Base-by-base conservation (phyloP, 2,888 invertebrate genomes). In the Drosophila quasianomalipes region DNA sequence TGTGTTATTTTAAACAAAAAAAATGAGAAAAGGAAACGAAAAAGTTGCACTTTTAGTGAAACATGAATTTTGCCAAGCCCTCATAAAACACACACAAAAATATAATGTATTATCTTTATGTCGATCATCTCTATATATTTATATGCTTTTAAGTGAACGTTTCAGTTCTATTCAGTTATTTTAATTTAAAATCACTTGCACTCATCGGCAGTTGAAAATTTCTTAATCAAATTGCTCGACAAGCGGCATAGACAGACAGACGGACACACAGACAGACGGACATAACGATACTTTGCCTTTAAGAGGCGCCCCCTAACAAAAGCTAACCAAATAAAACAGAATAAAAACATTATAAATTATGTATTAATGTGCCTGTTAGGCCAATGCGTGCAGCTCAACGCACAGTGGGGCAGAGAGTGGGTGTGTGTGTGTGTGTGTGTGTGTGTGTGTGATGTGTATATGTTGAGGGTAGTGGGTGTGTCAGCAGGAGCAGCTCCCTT, bases 281-380 rank as follows among this genome's bases (percentile, higher is more conserved):
- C 39, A 52, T 58, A 60, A 53, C 54, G 51, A 41, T 52, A 49
- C 39, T 30, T 57, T 26, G 63, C 44, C 69, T 52, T 70, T 68
- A 69, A 67, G 59, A 54, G 41, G 12, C 26, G 37, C 37, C 41
- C 30, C 22, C 37, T 7, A 22, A 31, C n/a, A 16, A 44, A 35
- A 35, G 41, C 61, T 28, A 74, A 67, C 47, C 70, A 74, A 79
- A 76, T 68, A 83, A 76, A 76, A 85, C 76, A 61, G 74, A 79
- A 89, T 84, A 76, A 82, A 83, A 85, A 89, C 86, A 91, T 90
- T 90, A 91, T 88, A 85, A 81, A 91, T 90, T 85, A 90, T 87
- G 91, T 91, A 90, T 90, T 91, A 91, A 91, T 90, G 91, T 91
- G 90, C 79, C 91, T 77, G 80, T 83, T 85, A 77, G 81, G 81